phyloP scores from a whole-genome alignment of 2,113 vertebrate genomes.

The Neomonachus schauinslandi region DNA sequence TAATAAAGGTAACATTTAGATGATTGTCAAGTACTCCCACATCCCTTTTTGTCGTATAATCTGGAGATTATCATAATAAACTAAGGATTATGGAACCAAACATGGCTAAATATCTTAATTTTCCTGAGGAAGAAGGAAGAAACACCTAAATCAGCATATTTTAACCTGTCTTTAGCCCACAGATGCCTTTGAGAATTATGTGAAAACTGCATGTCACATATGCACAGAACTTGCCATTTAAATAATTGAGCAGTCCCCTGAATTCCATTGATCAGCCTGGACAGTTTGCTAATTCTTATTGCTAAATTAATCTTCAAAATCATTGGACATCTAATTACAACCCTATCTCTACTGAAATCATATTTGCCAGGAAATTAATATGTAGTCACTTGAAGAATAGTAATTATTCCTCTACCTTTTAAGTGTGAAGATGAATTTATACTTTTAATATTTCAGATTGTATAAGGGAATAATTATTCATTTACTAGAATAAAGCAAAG shows the following conservation, averaged over 20 bases:
- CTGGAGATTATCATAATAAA: not conserved
- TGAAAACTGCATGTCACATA: not conserved
- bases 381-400: not conserved
- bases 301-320: conserved; percentile 31
- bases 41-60: not conserved
- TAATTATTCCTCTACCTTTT: not conserved
- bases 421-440: conserved; percentile 17
- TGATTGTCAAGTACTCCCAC: not conserved
- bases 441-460: not conserved
- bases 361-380: conserved; percentile 25
- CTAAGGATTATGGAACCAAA: not conserved
- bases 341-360: not conserved
- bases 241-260: not conserved
- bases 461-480: not conserved
- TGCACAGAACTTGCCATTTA: not conserved
- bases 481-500: conserved; percentile 20
- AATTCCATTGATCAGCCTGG: not conserved
- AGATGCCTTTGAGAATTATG: not conserved
- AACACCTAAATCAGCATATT: not conserved
- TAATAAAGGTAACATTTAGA: not conserved
- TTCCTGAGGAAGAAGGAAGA: not conserved
- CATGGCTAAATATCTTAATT: not conserved
- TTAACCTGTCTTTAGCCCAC: not conserved
- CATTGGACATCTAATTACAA: not conserved
- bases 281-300: not conserved